Percentiles rank a stretch among this genome's conserved stretches.
These are phyloP conservation scores for Typhlichthys subterraneus DNA, from an alignment of 2,797 vertebrate species.

Conservation along the genomic window DNA sequence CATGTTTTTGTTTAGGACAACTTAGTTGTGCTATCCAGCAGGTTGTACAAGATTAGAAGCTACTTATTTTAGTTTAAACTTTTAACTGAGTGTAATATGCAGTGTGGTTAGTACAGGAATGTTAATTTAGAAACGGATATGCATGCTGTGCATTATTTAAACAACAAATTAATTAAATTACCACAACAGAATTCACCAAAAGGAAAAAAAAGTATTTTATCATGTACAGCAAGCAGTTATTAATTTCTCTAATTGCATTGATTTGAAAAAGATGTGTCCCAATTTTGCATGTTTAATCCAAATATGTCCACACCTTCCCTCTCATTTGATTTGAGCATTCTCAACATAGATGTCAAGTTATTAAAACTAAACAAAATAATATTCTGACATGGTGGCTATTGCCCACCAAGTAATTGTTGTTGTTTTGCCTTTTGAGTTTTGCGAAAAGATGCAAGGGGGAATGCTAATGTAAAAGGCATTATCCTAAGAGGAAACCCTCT, in stretches of 20 bases:
- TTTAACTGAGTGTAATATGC: no score
- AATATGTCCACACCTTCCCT: constrained; percentile 6
- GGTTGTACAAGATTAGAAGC: no score
- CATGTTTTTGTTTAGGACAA: constrained; percentile 6
- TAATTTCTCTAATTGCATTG: neutral
- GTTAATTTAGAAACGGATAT: no score
- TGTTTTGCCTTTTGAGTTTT: constrained; percentile 37
- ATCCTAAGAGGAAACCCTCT: constrained; percentile 45
- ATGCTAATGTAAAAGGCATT: constrained; percentile 34
- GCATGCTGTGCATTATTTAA: no score
- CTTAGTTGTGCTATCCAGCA: no score
- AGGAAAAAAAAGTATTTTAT: neutral
- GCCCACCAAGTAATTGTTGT: constrained; percentile 50
- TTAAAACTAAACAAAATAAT: constrained; percentile 41
- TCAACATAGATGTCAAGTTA: constrained; percentile 50
- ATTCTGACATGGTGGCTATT: constrained; percentile 63
- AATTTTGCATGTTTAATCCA: no score
- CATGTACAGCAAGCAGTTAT: neutral
- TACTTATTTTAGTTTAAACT: no score
- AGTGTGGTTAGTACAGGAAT: no score
- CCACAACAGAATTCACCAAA: neutral
- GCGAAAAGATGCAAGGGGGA: constrained; percentile 20
- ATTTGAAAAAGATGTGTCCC: neutral
- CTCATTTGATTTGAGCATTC: constrained; percentile 58
- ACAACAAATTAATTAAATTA: no score